phyloP scores from a whole-genome alignment of 2,113 vertebrate species.

The Agapornis roseicollis region DNA sequence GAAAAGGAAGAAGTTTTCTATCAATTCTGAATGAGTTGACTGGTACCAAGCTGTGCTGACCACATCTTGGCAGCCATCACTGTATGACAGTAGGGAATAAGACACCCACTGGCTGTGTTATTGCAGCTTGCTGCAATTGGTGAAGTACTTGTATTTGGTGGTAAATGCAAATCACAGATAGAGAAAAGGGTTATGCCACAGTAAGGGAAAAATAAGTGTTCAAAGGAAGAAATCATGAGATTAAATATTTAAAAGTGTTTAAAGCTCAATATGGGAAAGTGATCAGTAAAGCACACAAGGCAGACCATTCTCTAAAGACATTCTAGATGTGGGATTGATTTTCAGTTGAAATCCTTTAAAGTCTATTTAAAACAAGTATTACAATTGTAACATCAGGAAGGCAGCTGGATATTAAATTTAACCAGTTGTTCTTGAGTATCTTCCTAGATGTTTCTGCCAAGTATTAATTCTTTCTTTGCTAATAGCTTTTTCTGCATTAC shows the following conservation, averaged over 20 bases:
- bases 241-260: constrained; percentile 51
- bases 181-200: not conserved
- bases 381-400: constrained; percentile 35
- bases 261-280: constrained; percentile 25
- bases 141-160: not conserved
- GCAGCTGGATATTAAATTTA: constrained; percentile 62
- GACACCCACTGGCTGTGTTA: not conserved
- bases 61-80: not conserved
- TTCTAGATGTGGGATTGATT: constrained; percentile 43
- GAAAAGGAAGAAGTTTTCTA: not conserved
- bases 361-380: constrained; percentile 56
- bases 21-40: not conserved
- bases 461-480: constrained; percentile 56
- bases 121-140: not conserved
- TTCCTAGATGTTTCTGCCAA: constrained; percentile 42
- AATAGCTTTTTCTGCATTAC: constrained; percentile 47
- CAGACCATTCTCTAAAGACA: not conserved
- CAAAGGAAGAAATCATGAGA: not conserved
- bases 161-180: not conserved
- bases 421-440: constrained; percentile 43
- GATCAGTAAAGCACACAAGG: not conserved
- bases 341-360: constrained; percentile 60
- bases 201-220: not conserved
- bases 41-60: constrained; percentile 1
- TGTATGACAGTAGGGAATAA: not conserved